phyloP scores from a whole-genome alignment of 2,888 invertebrate species.

The Lithodes maja region DNA sequence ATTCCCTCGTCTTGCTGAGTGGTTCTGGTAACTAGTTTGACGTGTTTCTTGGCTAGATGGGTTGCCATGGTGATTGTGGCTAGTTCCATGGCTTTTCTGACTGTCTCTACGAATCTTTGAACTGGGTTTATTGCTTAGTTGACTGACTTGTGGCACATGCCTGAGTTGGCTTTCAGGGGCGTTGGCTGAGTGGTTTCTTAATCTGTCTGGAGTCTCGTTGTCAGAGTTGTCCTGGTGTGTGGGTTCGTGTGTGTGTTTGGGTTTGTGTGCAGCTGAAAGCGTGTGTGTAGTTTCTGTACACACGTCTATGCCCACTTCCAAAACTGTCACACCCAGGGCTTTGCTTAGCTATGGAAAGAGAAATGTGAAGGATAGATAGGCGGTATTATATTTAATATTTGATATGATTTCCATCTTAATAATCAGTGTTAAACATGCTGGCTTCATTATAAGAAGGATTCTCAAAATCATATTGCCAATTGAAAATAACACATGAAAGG shows the following conservation, averaged over 20 bases:
- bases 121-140: not conserved
- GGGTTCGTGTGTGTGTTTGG: not conserved
- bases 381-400: too few species aligned
- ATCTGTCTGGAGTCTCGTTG: not conserved
- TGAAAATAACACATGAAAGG: too few species aligned
- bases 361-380: too few species aligned
- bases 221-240: not conserved
- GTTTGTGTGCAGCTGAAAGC: not conserved
- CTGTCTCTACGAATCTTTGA: not conserved
- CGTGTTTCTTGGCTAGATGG: not conserved
- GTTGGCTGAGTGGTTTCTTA: not conserved
- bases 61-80: not conserved
- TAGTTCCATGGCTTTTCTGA: not conserved
- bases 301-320: constrained; percentile 10
- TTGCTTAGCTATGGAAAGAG: constrained; percentile 4
- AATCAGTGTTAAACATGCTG: too few species aligned
- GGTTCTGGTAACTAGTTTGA: not conserved
- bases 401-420: too few species aligned
- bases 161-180: not conserved
- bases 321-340: not conserved
- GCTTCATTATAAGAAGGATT: too few species aligned
- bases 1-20: not conserved
- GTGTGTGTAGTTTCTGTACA: not conserved
- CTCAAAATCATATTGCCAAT: too few species aligned
- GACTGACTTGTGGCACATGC: not conserved